phyloP scores from a whole-genome alignment of 2,888 invertebrate species.

The Archips crataeganus region DNA sequence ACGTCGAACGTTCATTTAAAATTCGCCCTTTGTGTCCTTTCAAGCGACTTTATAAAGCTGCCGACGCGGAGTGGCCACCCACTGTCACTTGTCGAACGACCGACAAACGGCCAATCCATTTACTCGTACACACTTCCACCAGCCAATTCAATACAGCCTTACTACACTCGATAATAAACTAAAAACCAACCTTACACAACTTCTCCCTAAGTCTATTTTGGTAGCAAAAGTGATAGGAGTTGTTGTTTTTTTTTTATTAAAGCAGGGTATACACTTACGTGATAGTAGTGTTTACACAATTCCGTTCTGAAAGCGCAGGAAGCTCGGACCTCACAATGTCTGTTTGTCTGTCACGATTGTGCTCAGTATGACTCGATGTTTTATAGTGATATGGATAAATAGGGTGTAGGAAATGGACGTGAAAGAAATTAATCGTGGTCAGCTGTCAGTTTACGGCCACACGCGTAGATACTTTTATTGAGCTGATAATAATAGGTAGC shows the following conservation, averaged over 20 bases:
- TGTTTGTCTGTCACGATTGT: constrained; percentile 71
- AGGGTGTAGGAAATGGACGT: constrained; percentile 21
- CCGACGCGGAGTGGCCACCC: constrained; percentile 72
- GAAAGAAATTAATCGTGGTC: constrained; percentile 28
- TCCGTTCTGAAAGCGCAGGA: constrained; percentile 74
- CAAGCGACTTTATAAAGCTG: constrained; percentile 59
- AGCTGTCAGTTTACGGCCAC: constrained; percentile 28
- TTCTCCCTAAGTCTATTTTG: constrained; percentile 38
- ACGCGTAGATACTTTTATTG: constrained; percentile 9
- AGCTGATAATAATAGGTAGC: not conserved
- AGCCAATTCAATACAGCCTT: constrained; percentile 48
- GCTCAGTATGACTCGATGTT: constrained; percentile 54
- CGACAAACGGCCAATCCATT: constrained; percentile 74
- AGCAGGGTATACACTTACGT: constrained; percentile 56
- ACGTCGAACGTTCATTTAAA: constrained; percentile 50
- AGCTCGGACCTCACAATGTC: constrained; percentile 65
- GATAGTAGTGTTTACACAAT: constrained; percentile 66
- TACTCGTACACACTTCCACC: constrained; percentile 63
- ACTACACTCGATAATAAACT: constrained; percentile 4
- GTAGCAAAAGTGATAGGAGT: not conserved
- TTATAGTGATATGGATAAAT: constrained; percentile 37
- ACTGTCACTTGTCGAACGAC: constrained; percentile 61
- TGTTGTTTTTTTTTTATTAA: constrained; percentile 2
- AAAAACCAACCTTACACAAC: constrained; percentile 26
- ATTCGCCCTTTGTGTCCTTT: constrained; percentile 65